Evolutionary conservation across 2,888 invertebrate genomes (phyloP), one percentile per base, ranked within the genome.

Genomic region (Chloroclystis v-ata): DNA sequence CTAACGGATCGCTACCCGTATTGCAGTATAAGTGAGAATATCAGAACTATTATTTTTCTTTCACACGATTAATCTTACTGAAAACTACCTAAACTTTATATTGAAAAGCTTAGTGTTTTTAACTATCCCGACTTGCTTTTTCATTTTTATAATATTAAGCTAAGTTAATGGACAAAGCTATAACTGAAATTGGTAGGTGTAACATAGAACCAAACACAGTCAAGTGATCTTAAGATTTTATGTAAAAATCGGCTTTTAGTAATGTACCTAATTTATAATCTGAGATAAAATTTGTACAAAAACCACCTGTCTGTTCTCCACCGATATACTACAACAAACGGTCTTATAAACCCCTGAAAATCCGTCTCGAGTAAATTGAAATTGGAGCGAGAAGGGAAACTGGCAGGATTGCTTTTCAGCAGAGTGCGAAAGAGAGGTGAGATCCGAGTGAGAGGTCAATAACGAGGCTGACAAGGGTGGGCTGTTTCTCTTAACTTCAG

Each of bases 311-410:
- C 49, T 49, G 45, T 3, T 12, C 38, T 25, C 12, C 7, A 28
- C 28, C 28, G 59, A 33, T 68, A 54, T 64, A 53, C 70, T 70
- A 47, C 41, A 46, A 24, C 59, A 55, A 62, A 60, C 75, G 58
- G 80, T 82, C 79, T 78, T 72, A 75, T 77, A 82, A 83, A 84
- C 79, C 82, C 76, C 78, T 84, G 83, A 84, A 85, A 86, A 86
- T 84, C 85, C 84, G 69, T 80, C 84, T 87, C 85, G 81, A 87
- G 86, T 84, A 86, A 87, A 87, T 87, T 87, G 87, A 87, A 89
- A 88, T 86, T 76, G 75, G 78, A 89, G 72, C 56, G 82, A 83
- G 88, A 88, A 52, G 55, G 78, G 69, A 60, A 49, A 63, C 54
- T 52, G 38, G 52, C 56, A 56, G 52, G 55, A 54, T 56, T 50